Percentiles rank a stretch among this genome's conserved stretches.
phyloP scores from a whole-genome alignment of 2,888 invertebrate species.

The Tipula helvola region DNA sequence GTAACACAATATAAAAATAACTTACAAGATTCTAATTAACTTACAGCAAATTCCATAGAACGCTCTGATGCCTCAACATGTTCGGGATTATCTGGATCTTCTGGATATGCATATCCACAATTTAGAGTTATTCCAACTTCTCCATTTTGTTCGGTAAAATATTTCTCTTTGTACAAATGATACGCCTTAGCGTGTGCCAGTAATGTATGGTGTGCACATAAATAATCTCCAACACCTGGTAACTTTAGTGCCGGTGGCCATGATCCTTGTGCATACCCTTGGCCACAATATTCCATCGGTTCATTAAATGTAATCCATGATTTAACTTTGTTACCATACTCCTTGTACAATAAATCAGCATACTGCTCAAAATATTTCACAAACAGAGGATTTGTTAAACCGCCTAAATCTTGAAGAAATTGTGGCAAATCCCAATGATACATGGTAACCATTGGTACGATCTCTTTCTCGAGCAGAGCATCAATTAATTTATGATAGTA shows the following conservation, averaged over 20 bases:
- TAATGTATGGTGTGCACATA: slow-evolving; percentile 38
- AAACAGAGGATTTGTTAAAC: too few relatives aligned
- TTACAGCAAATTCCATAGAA: background rate
- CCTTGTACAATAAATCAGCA: too few relatives aligned
- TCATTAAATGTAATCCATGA: too few relatives aligned
- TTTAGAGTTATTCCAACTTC: slow-evolving; percentile 25
- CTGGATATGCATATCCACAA: slow-evolving; percentile 21
- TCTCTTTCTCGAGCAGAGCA: too few relatives aligned
- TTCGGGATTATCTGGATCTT: slow-evolving; percentile 18
- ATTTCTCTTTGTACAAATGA: slow-evolving; percentile 28
- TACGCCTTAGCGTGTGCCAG: slow-evolving; percentile 38
- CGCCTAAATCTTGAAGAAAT: slow-evolving; percentile 17
- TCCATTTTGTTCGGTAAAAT: slow-evolving; percentile 21
- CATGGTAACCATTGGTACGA: too few relatives aligned
- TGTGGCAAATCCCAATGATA: slow-evolving; percentile 39
- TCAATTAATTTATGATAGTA: too few relatives aligned
- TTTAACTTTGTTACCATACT: too few relatives aligned
- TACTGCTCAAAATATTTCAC: too few relatives aligned
- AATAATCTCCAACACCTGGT: slow-evolving; percentile 37
- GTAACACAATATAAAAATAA: too few relatives aligned
- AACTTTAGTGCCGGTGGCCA: slow-evolving; percentile 12
- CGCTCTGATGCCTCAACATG: slow-evolving; percentile 12
- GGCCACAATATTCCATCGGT: too few relatives aligned
- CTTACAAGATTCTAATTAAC: too few relatives aligned
- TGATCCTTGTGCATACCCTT: slow-evolving; percentile 27